Base-by-base conservation (phyloP, 2,888 invertebrate species). In the Troides aeacus region DNA sequence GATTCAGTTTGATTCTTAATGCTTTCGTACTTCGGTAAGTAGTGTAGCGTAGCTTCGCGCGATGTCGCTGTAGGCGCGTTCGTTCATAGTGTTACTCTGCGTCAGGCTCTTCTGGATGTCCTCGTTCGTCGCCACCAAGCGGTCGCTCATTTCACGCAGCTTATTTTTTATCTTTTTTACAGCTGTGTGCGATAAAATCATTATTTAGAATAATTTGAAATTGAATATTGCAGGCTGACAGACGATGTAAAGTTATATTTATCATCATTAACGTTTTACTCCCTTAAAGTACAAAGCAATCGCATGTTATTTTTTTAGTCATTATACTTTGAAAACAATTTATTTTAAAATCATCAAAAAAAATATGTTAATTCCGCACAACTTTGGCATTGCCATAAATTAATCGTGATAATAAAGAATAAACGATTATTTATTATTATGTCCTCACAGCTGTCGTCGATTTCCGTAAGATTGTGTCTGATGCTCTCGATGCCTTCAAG, bases 31-130 rank as follows among this genome's bases (percentile, higher is more conserved):
- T 81, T 95, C 94, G 50, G 84, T 89, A 63, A 89, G 89, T 60
- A 95, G 79, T 12, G 93, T 86, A 62, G 91, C 93, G 74, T 94
- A 94, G 75, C 92, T 94, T 64, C 90, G 85, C 58, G 93, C 89
- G 74, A 94, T 90, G 76, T 94, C 93, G 62, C 84, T 83, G 78
- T 93, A 94, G 71, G 93, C 94, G 70, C 87, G 93, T 76, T 93
- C 94, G 2, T 93, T 88, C 86, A 94, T 81, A 0, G 89, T 85
- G 77, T 94, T 88, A 78, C 94, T 92, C 73, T 94, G 93, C 56
- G 94, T 93, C 18, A 96, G 84, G 59, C 93, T 93, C 62, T 92
- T 92, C 62, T 94, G 92, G 12, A 95, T 89, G 71, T 95, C 94
- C 71, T 93, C 90, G 69, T 93, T 93, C 18, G 94, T 90, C 42